These are phyloP conservation scores for Toxotes chatareus DNA, from an alignment of 2,113 vertebrate species.

Conservation along the genomic window DNA sequence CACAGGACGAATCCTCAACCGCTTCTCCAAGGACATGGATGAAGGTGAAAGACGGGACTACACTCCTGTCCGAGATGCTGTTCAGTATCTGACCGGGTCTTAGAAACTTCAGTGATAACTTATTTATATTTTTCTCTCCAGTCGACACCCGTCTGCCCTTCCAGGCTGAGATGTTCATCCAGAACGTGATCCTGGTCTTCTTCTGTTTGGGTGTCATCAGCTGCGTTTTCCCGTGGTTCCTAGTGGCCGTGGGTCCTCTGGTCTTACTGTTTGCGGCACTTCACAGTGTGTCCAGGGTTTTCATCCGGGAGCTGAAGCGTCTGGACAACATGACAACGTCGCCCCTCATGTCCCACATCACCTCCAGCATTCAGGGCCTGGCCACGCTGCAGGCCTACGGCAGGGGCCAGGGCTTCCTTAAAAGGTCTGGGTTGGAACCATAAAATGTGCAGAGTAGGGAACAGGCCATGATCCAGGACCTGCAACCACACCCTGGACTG, in stretches of 20 bases:
- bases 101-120: neutral
- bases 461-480: neutral
- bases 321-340: slow-evolving; percentile 94
- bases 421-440: slow-evolving; percentile 82
- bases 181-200: slow-evolving; percentile 93
- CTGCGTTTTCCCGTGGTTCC: slow-evolving; percentile 93
- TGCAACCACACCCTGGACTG: neutral
- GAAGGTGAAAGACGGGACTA: slow-evolving; percentile 85
- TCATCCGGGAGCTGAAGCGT: slow-evolving; percentile 93
- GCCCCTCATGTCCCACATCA: slow-evolving; percentile 93
- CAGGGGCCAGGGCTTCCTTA: slow-evolving; percentile 90
- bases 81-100: neutral
- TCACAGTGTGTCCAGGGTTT: slow-evolving; percentile 91
- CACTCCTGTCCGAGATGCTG: no score
- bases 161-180: slow-evolving; percentile 96
- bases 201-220: slow-evolving; percentile 92
- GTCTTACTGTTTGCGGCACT: slow-evolving; percentile 87
- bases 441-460: neutral
- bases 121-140: slow-evolving; percentile 53
- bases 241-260: slow-evolving; percentile 91
- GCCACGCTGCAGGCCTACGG: slow-evolving; percentile 92
- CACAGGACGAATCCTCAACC: slow-evolving; percentile 90
- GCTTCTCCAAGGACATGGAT: slow-evolving; percentile 96
- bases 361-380: slow-evolving; percentile 93
- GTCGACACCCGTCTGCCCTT: slow-evolving; percentile 94